Conservation (phyloP, 2,113 vertebrate genomes). For the Trogon melanurus region DNA sequence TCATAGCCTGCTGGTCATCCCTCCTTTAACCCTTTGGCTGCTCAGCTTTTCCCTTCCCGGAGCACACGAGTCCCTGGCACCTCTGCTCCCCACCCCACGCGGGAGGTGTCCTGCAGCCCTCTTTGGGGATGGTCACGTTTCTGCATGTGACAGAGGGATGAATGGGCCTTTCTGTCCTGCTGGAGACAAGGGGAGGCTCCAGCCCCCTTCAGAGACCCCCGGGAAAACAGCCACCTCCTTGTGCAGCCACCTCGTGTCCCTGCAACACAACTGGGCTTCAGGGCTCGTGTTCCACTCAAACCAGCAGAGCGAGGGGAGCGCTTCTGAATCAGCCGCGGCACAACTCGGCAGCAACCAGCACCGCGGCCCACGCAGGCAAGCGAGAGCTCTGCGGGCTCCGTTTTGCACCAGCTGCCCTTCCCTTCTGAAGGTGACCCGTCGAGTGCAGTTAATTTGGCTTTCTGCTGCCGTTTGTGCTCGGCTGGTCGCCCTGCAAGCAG, state of each 20-base stretch:
- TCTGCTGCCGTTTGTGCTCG: background rate
- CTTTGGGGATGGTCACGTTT: slow-evolving; percentile 35
- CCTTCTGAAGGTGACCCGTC: fast-evolving
- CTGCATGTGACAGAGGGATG: slow-evolving; percentile 38
- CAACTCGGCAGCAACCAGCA: background rate
- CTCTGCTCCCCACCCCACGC: background rate
- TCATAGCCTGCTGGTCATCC: fast-evolving
- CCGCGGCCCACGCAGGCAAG: background rate
- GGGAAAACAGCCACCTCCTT: background rate
- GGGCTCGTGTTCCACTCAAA: background rate
- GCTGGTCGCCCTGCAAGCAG: too few species aligned
- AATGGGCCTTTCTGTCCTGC: slow-evolving; percentile 28
- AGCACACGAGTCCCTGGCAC: background rate
- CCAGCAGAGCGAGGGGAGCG: background rate
- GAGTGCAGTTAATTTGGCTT: background rate
- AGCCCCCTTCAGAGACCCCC: background rate
- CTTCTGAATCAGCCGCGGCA: background rate
- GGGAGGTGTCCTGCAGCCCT: background rate
- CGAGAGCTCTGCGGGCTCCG: fast-evolving
- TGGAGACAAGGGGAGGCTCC: background rate
- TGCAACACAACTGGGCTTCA: fast-evolving
- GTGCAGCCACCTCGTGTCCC: background rate
- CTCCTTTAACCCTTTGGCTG: background rate
- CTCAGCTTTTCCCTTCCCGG: background rate
- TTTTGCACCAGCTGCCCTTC: background rate